Evolutionary conservation across 2,888 invertebrate species (phyloP).

Genomic region (Folsomia candida): DNA sequence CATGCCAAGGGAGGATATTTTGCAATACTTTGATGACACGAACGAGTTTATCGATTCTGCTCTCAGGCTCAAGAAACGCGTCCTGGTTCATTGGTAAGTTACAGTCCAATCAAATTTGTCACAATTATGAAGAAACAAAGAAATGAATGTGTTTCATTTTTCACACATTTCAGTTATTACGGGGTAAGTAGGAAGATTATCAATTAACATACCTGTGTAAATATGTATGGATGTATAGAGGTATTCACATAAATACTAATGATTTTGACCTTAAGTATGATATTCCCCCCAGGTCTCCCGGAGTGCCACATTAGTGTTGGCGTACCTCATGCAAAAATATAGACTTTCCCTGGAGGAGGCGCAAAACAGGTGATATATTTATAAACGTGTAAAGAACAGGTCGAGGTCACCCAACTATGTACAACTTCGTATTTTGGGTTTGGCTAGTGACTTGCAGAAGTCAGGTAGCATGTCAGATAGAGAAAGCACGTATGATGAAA

Average conservation of each 20-base stretch:
- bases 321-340: constrained; percentile 83
- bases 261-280: neutral
- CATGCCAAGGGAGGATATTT: constrained; percentile 78
- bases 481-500: too few relatives aligned
- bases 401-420: too few relatives aligned
- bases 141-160: neutral
- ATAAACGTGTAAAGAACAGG: too few relatives aligned
- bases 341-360: constrained; percentile 71
- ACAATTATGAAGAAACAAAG: neutral
- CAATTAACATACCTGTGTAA: too few relatives aligned
- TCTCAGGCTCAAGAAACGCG: constrained; percentile 56
- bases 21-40: constrained; percentile 74
- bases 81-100: constrained; percentile 81
- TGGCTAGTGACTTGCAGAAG: too few relatives aligned
- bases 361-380: constrained; percentile 60
- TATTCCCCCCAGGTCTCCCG: constrained; percentile 75
- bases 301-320: constrained; percentile 82
- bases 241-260: too few relatives aligned
- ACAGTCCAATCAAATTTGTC: neutral
- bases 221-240: too few relatives aligned
- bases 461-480: too few relatives aligned
- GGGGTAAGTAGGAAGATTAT: too few relatives aligned
- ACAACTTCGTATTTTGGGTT: too few relatives aligned
- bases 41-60: constrained; percentile 73
- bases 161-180: neutral